Evolutionary conservation across 1,140 invertebrate species (phyloP), one percentile per base, ranked within the genome.

Genomic region (Thaumetopoea pityocampa): DNA sequence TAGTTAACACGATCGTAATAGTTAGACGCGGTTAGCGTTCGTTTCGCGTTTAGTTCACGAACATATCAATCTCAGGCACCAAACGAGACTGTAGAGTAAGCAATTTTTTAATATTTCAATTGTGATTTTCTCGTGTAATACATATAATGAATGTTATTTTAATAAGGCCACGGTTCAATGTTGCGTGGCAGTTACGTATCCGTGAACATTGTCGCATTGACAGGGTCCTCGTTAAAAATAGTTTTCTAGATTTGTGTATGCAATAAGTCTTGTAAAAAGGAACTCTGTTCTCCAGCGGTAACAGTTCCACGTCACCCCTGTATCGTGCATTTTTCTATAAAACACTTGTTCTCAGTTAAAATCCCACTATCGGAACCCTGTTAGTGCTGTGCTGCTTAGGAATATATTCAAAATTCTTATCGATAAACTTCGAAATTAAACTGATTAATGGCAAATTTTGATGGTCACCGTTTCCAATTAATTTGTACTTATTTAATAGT

Each of bases 31-130:
- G 43, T 73, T 78, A 69, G 65, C 43, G 23, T 76, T 78, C 58
- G 59, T 80, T 84, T 84, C 73, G 73, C 69, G 58, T 84, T 81
- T 71, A 73, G 67, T 84, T 84, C 66, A 64, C 64, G 67, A 59
- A 84, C 80, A 84, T 81, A 81, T 84, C 77, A 84, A 81, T 72
- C n/a, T 78, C 79, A 80, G 67, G 77, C 79, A 84, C 79, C 79
- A 84, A 83, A 70, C 67, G 61, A 78, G 60, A 81, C 65, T 80
- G 67, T 78, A 80, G 72, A 35, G 51, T 81, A 79, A 81, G 74
- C 58, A 46, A 51, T 67, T 69, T 73, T 72, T 67, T 56, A 64
- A 74, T 61, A 48, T 67, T 73, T 73, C 68, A 35, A 70, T 67
- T 64, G 71, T 77, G 58, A 66, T 68, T 54, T 66, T 70, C 51